phyloP scores from a whole-genome alignment of 2,113 vertebrate species.

The Otus sunia region DNA sequence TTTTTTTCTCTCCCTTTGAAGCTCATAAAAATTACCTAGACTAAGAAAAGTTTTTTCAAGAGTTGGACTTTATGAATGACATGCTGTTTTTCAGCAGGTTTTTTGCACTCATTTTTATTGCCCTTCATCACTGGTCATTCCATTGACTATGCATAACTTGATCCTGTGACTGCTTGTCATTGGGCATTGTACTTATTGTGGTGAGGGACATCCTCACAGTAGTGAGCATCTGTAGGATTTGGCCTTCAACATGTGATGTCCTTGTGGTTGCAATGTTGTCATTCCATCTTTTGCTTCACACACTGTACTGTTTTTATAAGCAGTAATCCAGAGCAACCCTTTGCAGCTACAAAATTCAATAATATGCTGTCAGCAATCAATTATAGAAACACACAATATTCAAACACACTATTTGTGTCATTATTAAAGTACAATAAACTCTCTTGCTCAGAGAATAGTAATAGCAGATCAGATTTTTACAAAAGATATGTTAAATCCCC shows the following conservation, averaged over 20 bases:
- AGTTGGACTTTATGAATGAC: not conserved
- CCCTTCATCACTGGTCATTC: not conserved
- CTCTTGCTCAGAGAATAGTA: not conserved
- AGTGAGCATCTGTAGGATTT: not conserved
- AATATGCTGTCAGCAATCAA: not conserved
- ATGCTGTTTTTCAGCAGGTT: not conserved
- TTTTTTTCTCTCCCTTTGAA: not conserved
- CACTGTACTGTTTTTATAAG: not conserved
- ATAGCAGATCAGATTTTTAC: not conserved
- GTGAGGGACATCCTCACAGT: not conserved
- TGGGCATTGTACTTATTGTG: not conserved
- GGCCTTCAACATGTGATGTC: not conserved
- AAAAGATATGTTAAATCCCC: not conserved
- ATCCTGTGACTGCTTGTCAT: not conserved
- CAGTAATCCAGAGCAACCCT: not conserved
- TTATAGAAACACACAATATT: not conserved
- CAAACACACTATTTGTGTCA: not conserved
- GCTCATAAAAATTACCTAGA: not conserved
- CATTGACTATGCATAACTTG: not conserved
- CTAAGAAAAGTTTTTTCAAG: not conserved
- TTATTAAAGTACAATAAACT: not conserved
- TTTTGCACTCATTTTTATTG: not conserved
- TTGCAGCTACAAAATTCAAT: not conserved
- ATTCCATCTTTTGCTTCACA: not conserved
- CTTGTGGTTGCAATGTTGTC: not conserved